phyloP scores from a whole-genome alignment of 2,797 vertebrate genomes.

The Ptychobarbus kaznakovi region DNA sequence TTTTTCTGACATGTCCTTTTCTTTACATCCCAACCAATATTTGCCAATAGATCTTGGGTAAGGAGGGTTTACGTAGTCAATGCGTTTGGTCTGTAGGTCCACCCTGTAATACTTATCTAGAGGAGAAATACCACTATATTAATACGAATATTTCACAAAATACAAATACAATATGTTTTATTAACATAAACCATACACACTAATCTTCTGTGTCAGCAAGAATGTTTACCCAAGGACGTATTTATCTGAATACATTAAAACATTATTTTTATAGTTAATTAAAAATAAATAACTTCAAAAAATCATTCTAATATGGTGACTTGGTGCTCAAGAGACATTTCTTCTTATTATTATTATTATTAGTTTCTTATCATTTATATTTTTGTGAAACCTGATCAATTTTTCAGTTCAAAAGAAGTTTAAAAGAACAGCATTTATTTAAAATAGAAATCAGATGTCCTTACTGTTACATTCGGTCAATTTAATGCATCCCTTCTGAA shows the following conservation, averaged over 20 bases:
- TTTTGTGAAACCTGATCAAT: neutral
- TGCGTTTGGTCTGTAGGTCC: conserved; percentile 82
- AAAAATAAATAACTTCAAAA: neutral
- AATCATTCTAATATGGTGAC: neutral
- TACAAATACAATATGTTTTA: neutral
- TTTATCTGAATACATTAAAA: neutral
- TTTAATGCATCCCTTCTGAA: neutral
- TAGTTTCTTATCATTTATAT: neutral
- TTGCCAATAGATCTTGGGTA: conserved; percentile 91
- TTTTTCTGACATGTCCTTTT: conserved; percentile 70
- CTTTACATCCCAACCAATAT: conserved; percentile 91
- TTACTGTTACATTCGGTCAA: neutral
- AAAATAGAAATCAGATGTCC: neutral
- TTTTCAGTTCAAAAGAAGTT: neutral
- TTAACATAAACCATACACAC: neutral
- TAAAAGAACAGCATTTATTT: neutral
- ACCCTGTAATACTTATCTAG: conserved; percentile 94
- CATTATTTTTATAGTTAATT: neutral
- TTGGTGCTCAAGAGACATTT: neutral
- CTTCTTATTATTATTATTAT: neutral
- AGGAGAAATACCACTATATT: conserved; percentile 29
- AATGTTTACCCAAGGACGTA: neutral
- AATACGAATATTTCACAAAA: neutral
- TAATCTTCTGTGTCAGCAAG: neutral
- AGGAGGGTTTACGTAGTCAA: conserved; percentile 81